Evolutionary conservation across 1,140 invertebrate species (phyloP), one percentile per base, ranked within the genome.

Genomic region (Diorhabda carinulata): DNA sequence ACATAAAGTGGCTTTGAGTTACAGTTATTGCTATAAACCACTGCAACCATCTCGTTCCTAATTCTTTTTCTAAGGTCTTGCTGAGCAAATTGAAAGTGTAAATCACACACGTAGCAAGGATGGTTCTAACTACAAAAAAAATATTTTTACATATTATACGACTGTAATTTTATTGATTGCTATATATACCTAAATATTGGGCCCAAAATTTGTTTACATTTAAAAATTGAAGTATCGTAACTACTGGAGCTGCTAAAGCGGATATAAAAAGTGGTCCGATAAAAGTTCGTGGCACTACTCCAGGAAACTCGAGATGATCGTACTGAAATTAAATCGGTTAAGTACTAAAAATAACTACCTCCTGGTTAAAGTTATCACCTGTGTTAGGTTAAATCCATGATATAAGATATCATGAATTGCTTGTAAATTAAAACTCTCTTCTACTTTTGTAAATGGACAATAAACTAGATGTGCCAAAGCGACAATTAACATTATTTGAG

Each of bases 351-450:
- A 3, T n/a, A 52, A 52, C 4, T 8, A 52, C n/a, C 4, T 52
- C 4, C 2, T 52, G 47, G 6, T 52, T 9, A 52, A 10, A 64
- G 6, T 41, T 7, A 76, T 81, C 87, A 97, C 96, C 89, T 94
- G 82, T 56, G 90, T 84, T 67, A 98, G 85, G 84, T 97, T 93
- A 80, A 85, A 83, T 68, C 90, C 86, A 79, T 96, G 89, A 83
- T 96, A 98, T 9, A 99, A 84, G 74, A 99, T 87, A 85, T 99
- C 98, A 84, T 99, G 98, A 81, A 93, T 93, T 8, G 98, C 98
- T 86, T 99, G 95, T 40, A 98, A 85, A 84, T 98, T 99, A 79
- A 99, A 99, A 84, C 96, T 99, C 86, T 99, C 98, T 84, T 99
- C 98, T 6, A 99, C 98, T 91, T 99, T 99, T 2, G 96, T 99